Conservation (phyloP, 2,113 vertebrate genomes). For the Tyto alba region DNA sequence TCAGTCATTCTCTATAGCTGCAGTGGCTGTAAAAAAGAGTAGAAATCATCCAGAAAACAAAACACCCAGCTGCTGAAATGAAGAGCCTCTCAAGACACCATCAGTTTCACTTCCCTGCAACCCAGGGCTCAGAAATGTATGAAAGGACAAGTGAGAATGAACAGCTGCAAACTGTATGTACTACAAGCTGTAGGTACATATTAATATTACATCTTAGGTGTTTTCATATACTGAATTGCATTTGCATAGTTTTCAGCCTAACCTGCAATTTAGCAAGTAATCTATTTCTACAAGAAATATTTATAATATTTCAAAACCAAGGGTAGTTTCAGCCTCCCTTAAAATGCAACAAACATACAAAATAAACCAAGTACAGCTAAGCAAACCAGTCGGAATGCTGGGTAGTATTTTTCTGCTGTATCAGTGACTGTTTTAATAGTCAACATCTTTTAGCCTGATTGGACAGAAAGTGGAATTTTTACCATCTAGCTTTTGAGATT, state of each 20-base stretch:
- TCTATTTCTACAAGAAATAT: background rate
- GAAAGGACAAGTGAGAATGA: constrained; percentile 48
- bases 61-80: constrained; percentile 22
- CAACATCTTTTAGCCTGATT: background rate
- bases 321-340: background rate
- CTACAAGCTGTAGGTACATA: background rate
- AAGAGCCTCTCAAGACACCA: background rate
- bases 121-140: constrained; percentile 38
- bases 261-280: background rate
- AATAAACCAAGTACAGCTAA: background rate
- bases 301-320: background rate
- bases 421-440: background rate
- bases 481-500: background rate
- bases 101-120: constrained; percentile 28
- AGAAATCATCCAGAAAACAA: constrained; percentile 22
- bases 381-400: background rate
- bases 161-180: background rate
- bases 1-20: background rate
- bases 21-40: background rate
- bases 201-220: background rate
- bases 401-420: background rate
- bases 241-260: background rate
- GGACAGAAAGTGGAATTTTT: background rate
- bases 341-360: background rate
- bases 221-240: background rate